Base-by-base conservation (phyloP, 2,888 invertebrate genomes). In the Alloplasta piceator region DNA sequence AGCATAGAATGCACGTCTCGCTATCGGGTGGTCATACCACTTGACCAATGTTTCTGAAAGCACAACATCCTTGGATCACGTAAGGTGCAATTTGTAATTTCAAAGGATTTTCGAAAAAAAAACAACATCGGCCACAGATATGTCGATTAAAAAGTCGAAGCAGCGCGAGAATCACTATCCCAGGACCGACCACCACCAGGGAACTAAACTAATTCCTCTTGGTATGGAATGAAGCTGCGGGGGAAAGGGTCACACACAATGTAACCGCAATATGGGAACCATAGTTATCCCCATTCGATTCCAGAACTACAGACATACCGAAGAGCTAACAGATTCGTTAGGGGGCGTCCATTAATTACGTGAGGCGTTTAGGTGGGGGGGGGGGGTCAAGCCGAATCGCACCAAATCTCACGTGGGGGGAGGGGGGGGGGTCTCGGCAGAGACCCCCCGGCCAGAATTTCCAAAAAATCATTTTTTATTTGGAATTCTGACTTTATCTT, bases 21-120 rank as follows among this genome's bases (percentile, higher is more conserved):
- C 83, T 87, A 88, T 89, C 87, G 86, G 87, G 89, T 87, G 88
- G 89, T 90, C 91, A 90, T 91, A 87, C 88, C 90, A 91, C 87
- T 83, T 82, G 85, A 61, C 73, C 68, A 41, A 71, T 79, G 66
- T 60, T 82, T 78, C 89, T 89, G 85, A 64, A 86, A 87, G 38
- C 55, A 50, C 58, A 83, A 1, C 74, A 82, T 80, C 43, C 26
- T 26, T 9, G 56, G 36, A 26, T 43, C 12, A 56, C 43, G n/a
- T n/a, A n/a, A 10, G n/a, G 6, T 26, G 1, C 12, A 5, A 43
- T 39, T 9, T 4, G 48, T 56, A 64, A 38, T 55, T 46, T 70
- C 7, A 7, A 9, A 43, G 46, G 5, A 6, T n/a, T 4, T 60
- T 46, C 10, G 26, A 9, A 39, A 60, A 5, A 41, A 60, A 5